These are phyloP conservation scores for Lithophane socia DNA, from an alignment of 2,888 invertebrate species.

Conservation along the genomic window DNA sequence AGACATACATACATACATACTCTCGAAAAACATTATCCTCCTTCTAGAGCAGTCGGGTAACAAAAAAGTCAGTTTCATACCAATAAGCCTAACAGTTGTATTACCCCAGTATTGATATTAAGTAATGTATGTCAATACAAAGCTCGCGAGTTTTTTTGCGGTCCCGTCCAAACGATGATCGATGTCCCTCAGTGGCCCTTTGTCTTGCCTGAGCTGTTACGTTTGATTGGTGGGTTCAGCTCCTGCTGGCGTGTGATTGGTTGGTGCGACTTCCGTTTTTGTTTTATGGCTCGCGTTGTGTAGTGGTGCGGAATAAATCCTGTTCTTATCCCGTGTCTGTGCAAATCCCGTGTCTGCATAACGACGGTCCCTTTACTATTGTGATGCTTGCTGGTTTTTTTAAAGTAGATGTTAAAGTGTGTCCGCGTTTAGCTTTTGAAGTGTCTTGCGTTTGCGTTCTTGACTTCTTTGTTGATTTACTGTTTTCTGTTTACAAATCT, in stretches of 20 bases:
- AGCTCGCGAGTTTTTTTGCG: constrained; percentile 41
- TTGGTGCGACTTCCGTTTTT: constrained; percentile 52
- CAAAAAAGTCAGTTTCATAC: background rate
- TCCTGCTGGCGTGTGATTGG: constrained; percentile 47
- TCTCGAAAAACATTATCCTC: too few relatives aligned
- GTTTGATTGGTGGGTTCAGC: constrained; percentile 61
- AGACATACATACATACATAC: too few relatives aligned
- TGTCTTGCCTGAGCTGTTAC: constrained; percentile 56
- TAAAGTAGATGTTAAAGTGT: constrained; percentile 28
- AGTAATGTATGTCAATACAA: constrained; percentile 53
- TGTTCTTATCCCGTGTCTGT: constrained; percentile 45
- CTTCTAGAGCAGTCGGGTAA: too few relatives aligned
- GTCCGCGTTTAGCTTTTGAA: background rate
- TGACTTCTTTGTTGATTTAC: background rate
- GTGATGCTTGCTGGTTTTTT: constrained; percentile 29
- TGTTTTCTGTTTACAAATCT: background rate
- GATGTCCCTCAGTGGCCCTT: constrained; percentile 62
- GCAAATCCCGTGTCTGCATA: too few relatives aligned
- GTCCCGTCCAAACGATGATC: constrained; percentile 63
- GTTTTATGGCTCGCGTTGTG: constrained; percentile 58
- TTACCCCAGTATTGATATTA: constrained; percentile 53
- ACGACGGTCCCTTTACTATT: constrained; percentile 14
- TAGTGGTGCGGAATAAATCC: constrained; percentile 55
- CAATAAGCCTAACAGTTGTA: background rate
- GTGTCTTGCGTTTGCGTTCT: background rate